A percentile compares a stretch with the other conserved stretches of the same genome.
Evolutionary conservation across 1,140 invertebrate species (phyloP).

Genomic region (Ceratosolen fusciceps): DNA sequence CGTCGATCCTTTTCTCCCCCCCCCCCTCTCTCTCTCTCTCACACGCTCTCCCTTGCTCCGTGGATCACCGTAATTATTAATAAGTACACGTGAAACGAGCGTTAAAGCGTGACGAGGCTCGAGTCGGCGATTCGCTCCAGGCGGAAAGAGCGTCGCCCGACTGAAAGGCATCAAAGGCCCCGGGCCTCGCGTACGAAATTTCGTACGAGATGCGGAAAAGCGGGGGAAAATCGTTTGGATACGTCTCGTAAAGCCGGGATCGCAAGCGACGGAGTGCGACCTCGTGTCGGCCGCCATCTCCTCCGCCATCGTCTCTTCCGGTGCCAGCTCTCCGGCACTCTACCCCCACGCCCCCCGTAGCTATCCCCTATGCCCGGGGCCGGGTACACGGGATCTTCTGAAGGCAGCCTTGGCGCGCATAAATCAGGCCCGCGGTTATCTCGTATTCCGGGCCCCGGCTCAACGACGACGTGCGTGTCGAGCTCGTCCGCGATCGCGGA

Average conservation of each 20-base stretch:
- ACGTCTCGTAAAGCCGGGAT: too few species aligned
- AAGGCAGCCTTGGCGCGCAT: slow-evolving; percentile 1
- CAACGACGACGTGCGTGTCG: not conserved
- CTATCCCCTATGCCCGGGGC: not conserved
- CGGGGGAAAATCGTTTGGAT: slow-evolving; percentile 31
- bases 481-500: not conserved
- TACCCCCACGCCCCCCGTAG: not conserved
- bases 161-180: slow-evolving; percentile 29
- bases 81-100: slow-evolving; percentile 31
- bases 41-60: too few species aligned
- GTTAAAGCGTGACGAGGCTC: slow-evolving; percentile 13
- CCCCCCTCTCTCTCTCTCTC: not conserved
- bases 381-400: not conserved
- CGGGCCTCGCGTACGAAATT: not conserved
- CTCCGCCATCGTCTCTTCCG: too few species aligned
- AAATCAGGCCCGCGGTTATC: slow-evolving; percentile 9
- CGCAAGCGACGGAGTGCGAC: not conserved
- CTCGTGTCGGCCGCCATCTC: not conserved
- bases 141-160: not conserved
- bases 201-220: slow-evolving; percentile 12
- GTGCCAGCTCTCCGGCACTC: too few species aligned
- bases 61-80: slow-evolving; percentile 18
- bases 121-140: slow-evolving; percentile 21
- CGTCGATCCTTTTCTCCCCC: too few species aligned
- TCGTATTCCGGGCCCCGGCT: not conserved